These are phyloP conservation scores for Camponotus fellah DNA, from an alignment of 2,888 invertebrate species.

Conservation along the genomic window DNA sequence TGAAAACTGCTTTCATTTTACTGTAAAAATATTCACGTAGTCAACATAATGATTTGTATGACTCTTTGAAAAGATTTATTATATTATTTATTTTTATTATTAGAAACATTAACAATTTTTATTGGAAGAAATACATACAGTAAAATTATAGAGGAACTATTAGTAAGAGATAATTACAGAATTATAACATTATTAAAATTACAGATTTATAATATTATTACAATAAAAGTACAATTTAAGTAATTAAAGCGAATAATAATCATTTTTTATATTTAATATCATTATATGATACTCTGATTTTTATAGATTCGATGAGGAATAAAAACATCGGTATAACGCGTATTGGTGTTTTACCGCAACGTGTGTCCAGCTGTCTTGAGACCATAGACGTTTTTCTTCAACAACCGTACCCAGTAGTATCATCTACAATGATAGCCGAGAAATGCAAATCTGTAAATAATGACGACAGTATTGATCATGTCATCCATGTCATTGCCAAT, in stretches of 20 bases:
- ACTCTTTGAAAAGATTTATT: no score
- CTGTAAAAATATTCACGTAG: no score
- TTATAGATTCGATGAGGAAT: conserved; percentile 91
- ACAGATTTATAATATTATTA: no score
- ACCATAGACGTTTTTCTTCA: conserved; percentile 96
- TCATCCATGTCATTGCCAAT: conserved; percentile 94
- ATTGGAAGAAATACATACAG: no score
- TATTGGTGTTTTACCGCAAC: conserved; percentile 95
- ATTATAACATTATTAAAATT: no score
- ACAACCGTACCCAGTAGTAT: conserved; percentile 93
- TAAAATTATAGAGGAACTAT: no score
- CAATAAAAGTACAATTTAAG: no score
- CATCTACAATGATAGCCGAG: conserved; percentile 95
- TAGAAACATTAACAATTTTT: no score
- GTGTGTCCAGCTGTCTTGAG: conserved; percentile 96
- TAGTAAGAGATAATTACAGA: no score
- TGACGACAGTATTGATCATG: conserved; percentile 87
- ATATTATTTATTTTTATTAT: not conserved
- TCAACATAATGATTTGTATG: no score
- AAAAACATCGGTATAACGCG: conserved; percentile 95
- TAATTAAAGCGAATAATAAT: not conserved
- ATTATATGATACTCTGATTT: not conserved
- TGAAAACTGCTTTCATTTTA: no score
- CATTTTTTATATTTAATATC: not conserved
- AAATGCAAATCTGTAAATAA: conserved; percentile 89